Percentiles rank a stretch among this genome's conserved stretches.
Evolutionary conservation across 1,140 invertebrate genomes (phyloP).

Genomic region (Drosophila burlai): DNA sequence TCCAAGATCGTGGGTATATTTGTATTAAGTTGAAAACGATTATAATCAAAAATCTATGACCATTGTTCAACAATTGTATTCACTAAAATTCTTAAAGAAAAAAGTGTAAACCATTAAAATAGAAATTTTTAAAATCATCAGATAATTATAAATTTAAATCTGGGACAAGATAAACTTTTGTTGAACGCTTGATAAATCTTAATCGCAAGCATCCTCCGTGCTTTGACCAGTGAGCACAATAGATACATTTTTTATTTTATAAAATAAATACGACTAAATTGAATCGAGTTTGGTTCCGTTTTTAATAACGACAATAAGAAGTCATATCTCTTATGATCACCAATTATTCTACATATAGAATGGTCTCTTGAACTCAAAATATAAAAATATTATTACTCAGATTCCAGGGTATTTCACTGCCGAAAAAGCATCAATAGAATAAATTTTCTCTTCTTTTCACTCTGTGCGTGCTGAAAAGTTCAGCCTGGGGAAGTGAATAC

Average conservation of each 20-base stretch:
- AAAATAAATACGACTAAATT: too few species aligned
- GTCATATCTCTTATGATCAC: neutral
- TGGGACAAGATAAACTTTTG: too few species aligned
- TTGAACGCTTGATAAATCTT: too few species aligned
- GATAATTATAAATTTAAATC: too few species aligned
- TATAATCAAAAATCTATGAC: neutral
- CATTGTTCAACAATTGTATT: neutral
- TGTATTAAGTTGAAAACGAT: neutral
- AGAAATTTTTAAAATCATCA: too few species aligned
- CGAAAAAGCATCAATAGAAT: too few species aligned
- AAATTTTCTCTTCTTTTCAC: neutral
- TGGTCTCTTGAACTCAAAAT: neutral
- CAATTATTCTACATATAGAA: neutral
- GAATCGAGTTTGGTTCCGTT: neutral
- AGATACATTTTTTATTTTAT: too few species aligned
- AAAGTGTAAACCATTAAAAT: too few species aligned
- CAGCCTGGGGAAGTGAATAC: constrained; percentile 1
- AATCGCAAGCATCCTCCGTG: too few species aligned
- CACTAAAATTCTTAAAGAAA: neutral
- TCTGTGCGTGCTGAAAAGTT: constrained; percentile 20
- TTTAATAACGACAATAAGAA: neutral
- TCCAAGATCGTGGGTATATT: neutral
- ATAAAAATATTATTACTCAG: neutral
- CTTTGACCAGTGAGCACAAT: too few species aligned
- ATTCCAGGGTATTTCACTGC: constrained; percentile 6